Conservation (phyloP, 2,888 invertebrate species). For the Xanthorhoe spadicearia region DNA sequence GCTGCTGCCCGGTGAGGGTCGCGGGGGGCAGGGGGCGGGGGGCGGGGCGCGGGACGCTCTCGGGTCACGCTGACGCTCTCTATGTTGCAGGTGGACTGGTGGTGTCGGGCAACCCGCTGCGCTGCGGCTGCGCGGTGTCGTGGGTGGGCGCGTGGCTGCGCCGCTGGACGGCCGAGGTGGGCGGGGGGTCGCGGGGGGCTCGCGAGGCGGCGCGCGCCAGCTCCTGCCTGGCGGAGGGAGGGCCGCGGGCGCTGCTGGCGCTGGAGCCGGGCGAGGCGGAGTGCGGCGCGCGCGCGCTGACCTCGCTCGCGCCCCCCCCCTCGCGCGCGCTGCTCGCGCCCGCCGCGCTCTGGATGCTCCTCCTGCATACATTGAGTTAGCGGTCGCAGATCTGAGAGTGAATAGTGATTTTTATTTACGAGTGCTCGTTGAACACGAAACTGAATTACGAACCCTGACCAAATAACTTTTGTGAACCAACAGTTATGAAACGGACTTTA, state of each 20-base stretch:
- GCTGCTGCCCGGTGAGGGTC: slow-evolving; percentile 87
- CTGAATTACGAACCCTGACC: background rate
- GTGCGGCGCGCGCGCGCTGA: slow-evolving; percentile 91
- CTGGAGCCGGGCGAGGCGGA: slow-evolving; percentile 89
- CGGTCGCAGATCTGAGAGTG: background rate
- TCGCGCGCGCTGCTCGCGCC: slow-evolving; percentile 41
- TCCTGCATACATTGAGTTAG: slow-evolving; percentile 42
- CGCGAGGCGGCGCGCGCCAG: slow-evolving; percentile 54
- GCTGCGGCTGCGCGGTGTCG: slow-evolving; percentile 92
- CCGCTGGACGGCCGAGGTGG: slow-evolving; percentile 93
- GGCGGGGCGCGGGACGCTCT: no score
- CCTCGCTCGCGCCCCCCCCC: slow-evolving; percentile 39
- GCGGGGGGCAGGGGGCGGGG: background rate
- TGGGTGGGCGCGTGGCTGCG: slow-evolving; percentile 95
- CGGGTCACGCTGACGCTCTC: background rate
- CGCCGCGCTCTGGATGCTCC: slow-evolving; percentile 44
- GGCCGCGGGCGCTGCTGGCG: slow-evolving; percentile 83
- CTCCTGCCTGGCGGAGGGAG: slow-evolving; percentile 61
- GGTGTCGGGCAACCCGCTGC: slow-evolving; percentile 90
- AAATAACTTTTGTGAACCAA: background rate
- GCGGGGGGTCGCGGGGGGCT: slow-evolving; percentile 81
- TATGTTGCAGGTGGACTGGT: slow-evolving; percentile 88
- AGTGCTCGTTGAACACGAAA: background rate
- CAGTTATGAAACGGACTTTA: background rate
- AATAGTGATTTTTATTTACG: background rate